Base-by-base conservation (phyloP, 2,113 vertebrate species). In the Pelodiscus sinensis region DNA sequence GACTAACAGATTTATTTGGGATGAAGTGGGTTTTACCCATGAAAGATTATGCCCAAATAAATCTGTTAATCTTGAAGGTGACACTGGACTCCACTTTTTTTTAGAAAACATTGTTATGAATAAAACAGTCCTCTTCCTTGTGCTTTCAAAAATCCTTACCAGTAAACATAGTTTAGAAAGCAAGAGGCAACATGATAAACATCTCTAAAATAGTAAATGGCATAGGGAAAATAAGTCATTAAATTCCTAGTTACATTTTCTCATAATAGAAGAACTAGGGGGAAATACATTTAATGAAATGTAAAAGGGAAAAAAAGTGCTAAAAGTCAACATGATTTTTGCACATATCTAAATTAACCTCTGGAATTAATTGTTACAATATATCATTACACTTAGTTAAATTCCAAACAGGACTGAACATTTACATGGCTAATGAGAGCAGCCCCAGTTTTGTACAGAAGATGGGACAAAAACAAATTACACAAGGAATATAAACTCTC, bases 241-340 rank as follows among this genome's bases (percentile, higher is more conserved):
- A 27, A 11, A 27, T 3, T 51, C 25, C 31, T 77, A 11, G 50
- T 77, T 73, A 22, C 35, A 35, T 38, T 73, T 77, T 50, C 44
- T 78, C 50, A 0, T 14, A n/a, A 78, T 5, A n/a, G 6, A 35
- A 68, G 60, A 65, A 31, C 29, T 19, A n/a, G 8, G 15, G 15
- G 8, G n/a, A 68, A 27, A 68, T n/a, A 68, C 31, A 68, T n/a
- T 18, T 68, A 3, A n/a, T 16, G 15, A 68, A 68, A 68, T n/a
- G 9, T n/a, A 68, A 68, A 21, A 68, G 8, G 15, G n/a, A 68
- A 65, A n/a, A 68, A 35, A 58, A n/a, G 15, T 35, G 8, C 65
- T 68, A 35, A 68, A 68, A 68, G 62, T 68, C 62, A n/a, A 18
- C 31, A 31, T 2, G 8, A 11, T 62, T 62, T 62, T 62, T 62